Evolutionary conservation across 2,797 vertebrate genomes (phyloP), one percentile per base, ranked within the genome.

Genomic region (Gymnothorax javanicus): DNA sequence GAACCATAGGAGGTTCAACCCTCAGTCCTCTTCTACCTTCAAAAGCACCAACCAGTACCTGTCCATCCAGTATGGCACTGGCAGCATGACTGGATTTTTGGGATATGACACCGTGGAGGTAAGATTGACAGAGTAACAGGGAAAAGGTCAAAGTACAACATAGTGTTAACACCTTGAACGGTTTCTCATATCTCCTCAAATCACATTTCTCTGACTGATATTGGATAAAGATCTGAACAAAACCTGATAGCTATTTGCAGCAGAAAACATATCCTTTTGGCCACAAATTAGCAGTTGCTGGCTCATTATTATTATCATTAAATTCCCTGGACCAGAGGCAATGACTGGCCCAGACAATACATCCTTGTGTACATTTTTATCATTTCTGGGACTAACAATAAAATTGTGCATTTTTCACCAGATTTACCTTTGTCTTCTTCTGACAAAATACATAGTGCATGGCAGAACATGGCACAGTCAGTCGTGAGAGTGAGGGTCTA

Each of bases 71-170:
- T 95, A 95, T 0, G 94, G 94, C 79, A 94, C 94, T 27, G 94
- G 94, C 86, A 95, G 94, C 84, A 95, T 95, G 94, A 94, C 91
- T 52, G 95, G 93, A 86, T 77, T 67, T 59, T 89, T 95, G 90
- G 94, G 50, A 52, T 90, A 56, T 0, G 94, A 95, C 90, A 93
- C 82, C 33, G 92, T 95, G 86, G 57, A 87, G 91, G 95, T 95
- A 88, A 84, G 52, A 82, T 60, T 43, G 3, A 2, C 11, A 23
- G 17, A 82, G 7, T 8, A 25, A 15, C 62, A 67, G 64, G 23
- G 25, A 67, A 1, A 20, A 64, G 60, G 60, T 64, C 3, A 15
- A 15, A 64, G 23, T 4, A 20, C 60, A 64, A 5, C 23, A 20
- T 20, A 64, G 23, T 23, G 17, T 64, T 5, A 23, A 23, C 23